Evolutionary conservation across 2,797 vertebrate genomes (phyloP).

Genomic region (Corythornis leucogaster): DNA sequence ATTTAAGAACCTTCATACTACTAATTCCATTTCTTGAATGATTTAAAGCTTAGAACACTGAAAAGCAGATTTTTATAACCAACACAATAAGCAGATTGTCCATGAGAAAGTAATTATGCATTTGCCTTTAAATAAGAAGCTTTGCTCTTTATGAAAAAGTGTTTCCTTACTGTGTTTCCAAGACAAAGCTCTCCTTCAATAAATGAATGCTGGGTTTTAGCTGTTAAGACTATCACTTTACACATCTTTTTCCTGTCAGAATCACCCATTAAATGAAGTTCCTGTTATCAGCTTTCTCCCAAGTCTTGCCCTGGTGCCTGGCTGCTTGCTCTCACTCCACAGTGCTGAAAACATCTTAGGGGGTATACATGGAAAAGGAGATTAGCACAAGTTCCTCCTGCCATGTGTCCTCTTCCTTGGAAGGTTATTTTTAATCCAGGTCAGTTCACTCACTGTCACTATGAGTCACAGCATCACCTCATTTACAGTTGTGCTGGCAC

Average conservation of each 20-base stretch:
- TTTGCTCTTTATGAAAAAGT: neutral
- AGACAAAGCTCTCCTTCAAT: neutral
- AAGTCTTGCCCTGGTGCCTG: neutral
- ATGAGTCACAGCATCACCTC: slow-evolving; percentile 11
- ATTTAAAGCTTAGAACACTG: neutral
- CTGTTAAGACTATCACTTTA: neutral
- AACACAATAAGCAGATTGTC: neutral
- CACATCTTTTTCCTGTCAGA: neutral
- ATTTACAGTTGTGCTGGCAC: neutral
- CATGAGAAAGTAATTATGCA: neutral
- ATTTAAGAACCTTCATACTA: neutral
- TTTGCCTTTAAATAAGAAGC: neutral
- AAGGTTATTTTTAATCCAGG: slow-evolving; percentile 21
- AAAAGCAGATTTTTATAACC: neutral
- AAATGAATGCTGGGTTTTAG: neutral
- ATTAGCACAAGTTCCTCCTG: slow-evolving; percentile 18
- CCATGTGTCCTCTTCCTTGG: neutral
- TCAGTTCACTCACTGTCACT: neutral
- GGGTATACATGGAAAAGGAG: neutral
- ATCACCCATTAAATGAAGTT: neutral
- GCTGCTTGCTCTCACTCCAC: neutral
- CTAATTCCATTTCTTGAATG: neutral
- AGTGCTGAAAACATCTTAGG: neutral
- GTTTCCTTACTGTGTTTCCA: neutral
- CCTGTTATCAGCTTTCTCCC: neutral